phyloP scores from a whole-genome alignment of 2,888 invertebrate species.

The Lepidocyrtoides sp. region DNA sequence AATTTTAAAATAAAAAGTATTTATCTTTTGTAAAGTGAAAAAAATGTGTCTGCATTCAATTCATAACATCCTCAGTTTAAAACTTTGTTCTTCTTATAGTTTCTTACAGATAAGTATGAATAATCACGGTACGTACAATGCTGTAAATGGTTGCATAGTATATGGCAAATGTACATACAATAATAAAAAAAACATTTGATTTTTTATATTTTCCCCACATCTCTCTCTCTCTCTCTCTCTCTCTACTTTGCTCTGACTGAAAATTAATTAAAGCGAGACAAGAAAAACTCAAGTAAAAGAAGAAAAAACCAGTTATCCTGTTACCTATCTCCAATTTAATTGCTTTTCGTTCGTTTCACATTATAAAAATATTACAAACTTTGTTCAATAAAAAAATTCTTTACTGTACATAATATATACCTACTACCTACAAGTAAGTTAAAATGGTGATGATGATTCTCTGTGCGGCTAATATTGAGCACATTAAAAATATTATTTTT shows the following conservation, averaged over 20 bases:
- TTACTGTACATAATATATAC: not conserved
- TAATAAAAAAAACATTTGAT: conserved; percentile 10
- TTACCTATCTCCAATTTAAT: conserved; percentile 83
- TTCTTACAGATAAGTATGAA: conserved; percentile 1
- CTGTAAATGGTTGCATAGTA: not conserved
- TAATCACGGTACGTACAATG: not conserved
- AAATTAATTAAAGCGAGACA: conserved; percentile 82
- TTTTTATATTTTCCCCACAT: conserved; percentile 45
- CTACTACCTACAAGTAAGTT: not conserved
- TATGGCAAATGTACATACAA: not conserved
- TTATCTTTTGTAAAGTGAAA: not conserved
- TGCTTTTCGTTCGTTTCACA: conserved; percentile 83
- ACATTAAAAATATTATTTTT: conserved; percentile 37
- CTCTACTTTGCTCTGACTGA: conserved; percentile 72
- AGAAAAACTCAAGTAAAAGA: conserved; percentile 67
- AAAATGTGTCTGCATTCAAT: not conserved
- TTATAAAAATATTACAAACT: conserved; percentile 43
- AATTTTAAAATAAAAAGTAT: not conserved
- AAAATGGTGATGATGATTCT: not conserved
- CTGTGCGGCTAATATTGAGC: conserved; percentile 4
- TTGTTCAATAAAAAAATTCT: conserved; percentile 19
- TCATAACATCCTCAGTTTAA: not conserved
- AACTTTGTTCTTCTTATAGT: not conserved
- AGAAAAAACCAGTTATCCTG: conserved; percentile 83
- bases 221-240: not conserved